These are phyloP conservation scores for Scaptodrosophila latifasciaeformis DNA, from an alignment of 2,888 invertebrate species.

Conservation along the genomic window DNA sequence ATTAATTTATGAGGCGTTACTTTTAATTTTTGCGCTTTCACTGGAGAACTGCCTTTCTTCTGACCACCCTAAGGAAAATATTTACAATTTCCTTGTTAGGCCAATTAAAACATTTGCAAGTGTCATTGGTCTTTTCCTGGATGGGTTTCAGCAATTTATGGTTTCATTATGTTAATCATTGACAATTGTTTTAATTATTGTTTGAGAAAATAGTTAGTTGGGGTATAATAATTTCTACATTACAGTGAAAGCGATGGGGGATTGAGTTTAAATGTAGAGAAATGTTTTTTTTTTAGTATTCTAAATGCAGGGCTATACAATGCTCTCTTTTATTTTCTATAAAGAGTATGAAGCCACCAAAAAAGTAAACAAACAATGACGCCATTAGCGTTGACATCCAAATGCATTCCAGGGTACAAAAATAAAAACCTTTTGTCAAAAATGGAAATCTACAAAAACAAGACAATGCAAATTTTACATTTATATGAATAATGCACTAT, in stretches of 20 bases:
- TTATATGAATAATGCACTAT: slow-evolving; percentile 23
- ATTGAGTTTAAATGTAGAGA: not conserved
- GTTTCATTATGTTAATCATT: slow-evolving; percentile 70
- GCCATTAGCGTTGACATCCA: not conserved
- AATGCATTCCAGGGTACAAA: slow-evolving; percentile 7
- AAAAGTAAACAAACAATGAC: not conserved
- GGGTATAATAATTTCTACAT: slow-evolving; percentile 46
- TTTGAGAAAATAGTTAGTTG: too few relatives aligned
- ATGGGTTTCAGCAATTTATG: slow-evolving; percentile 47
- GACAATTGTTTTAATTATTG: slow-evolving; percentile 49
- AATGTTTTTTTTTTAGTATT: not conserved
- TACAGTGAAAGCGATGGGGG: not conserved
- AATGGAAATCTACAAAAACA: slow-evolving; percentile 10
- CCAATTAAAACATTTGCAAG: slow-evolving; percentile 24
- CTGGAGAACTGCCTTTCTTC: slow-evolving; percentile 19
- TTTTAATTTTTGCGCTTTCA: slow-evolving; percentile 38
- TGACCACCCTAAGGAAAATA: slow-evolving; percentile 15
- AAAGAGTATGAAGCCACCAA: too few relatives aligned
- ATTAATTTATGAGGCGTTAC: slow-evolving; percentile 69
- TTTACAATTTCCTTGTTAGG: too few relatives aligned
- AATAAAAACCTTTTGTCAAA: slow-evolving; percentile 39
- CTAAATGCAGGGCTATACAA: too few relatives aligned
- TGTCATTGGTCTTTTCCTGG: slow-evolving; percentile 64
- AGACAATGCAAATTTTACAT: slow-evolving; percentile 7
- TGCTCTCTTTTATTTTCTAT: too few relatives aligned